These are phyloP conservation scores for Uropetala carovei DNA, from an alignment of 2,888 invertebrate genomes.

Conservation along the genomic window DNA sequence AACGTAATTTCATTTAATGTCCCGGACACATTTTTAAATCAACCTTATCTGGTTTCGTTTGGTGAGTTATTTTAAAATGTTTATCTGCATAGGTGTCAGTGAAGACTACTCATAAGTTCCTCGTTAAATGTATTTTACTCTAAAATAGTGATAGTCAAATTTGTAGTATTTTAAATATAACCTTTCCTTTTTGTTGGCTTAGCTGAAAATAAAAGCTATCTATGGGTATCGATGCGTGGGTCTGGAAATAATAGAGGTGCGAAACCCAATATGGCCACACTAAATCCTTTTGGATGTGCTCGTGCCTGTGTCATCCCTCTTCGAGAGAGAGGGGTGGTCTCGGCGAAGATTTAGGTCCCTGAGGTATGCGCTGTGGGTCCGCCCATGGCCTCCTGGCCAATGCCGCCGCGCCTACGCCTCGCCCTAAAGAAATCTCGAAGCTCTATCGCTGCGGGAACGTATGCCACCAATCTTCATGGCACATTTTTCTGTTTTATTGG, in stretches of 20 bases:
- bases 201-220: not conserved
- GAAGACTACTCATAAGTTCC: too few relatives aligned
- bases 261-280: not conserved
- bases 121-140: too few relatives aligned
- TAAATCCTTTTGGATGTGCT: not conserved
- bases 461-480: not conserved
- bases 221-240: not conserved
- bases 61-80: too few relatives aligned
- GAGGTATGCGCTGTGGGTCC: not conserved
- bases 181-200: not conserved
- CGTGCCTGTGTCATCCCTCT: not conserved
- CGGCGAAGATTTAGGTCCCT: not conserved
- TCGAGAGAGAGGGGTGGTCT: not conserved
- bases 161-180: too few relatives aligned
- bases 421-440: not conserved
- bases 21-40: too few relatives aligned
- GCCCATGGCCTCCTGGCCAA: not conserved
- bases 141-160: too few relatives aligned
- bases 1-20: too few relatives aligned
- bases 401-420: constrained; percentile 14
- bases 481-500: not conserved
- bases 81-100: too few relatives aligned
- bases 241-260: not conserved
- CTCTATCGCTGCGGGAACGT: not conserved
- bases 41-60: too few relatives aligned